Evolutionary conservation across 2,797 vertebrate species (phyloP), one percentile per base, ranked within the genome.

Genomic region (Dicrostonyx torquatus): DNA sequence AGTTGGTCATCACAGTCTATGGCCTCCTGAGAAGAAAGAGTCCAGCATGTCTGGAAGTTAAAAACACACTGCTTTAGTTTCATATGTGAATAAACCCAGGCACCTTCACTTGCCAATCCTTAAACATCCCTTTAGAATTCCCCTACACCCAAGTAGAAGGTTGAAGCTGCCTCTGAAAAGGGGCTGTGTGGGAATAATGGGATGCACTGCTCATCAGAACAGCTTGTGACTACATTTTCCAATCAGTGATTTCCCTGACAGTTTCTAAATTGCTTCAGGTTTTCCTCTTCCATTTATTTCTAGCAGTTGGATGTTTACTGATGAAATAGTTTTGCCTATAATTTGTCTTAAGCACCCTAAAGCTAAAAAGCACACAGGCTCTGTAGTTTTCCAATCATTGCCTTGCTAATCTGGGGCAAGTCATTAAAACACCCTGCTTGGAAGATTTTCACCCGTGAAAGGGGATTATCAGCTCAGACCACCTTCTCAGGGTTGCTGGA

Each of bases 241-340:
- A 92, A 88, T 92, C 93, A 95, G 79, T 94, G 94, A 93, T 84
- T 96, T 96, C 62, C 58, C 91, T 96, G 91, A 95, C 95, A 96
- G 80, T 93, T 96, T 93, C 89, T 89, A 97, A 97, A 96, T 96
- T 95, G 94, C 92, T 94, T 90, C 70, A 88, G 64, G 53, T 92
- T 96, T 82, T 95, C 75, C 48, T 87, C 87, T 84, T 83, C 78
- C 78, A 95, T 87, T 94, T 95, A 91, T 87, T 96, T 89, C 93
- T 77, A 80, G 93, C 77, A 95, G 64, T 91, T 76, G 40, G 89
- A 94, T 95, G 92, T 90, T 97, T 96, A 95, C 90, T 92, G 93
- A 92, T 94, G 93, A 95, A 93, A 92, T 58, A 79, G 40, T 48
- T 85, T 88, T 91, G 92, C 64, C 86, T 95, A 40, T 80, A 94